Evolutionary conservation across 1,140 invertebrate genomes (phyloP), one percentile per base, ranked within the genome.

Genomic region (Brachionus calyciflorus): DNA sequence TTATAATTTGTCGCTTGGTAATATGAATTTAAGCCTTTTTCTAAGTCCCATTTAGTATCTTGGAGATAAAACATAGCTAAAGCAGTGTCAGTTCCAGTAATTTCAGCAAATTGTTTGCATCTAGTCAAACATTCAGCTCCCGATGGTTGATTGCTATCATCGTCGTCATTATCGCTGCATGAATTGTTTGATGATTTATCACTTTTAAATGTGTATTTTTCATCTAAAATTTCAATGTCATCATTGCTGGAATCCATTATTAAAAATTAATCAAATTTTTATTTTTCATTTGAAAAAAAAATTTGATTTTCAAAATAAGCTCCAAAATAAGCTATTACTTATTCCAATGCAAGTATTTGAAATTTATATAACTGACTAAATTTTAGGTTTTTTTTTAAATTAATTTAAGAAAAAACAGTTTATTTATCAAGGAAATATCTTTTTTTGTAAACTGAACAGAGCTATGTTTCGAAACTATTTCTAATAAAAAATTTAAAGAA

Each of bases 21-120:
- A 78, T 82, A 87, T 14, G 83, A 84, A 81, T 85, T 85, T 10
- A 87, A 73, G n/a, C 85, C 84, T 78, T 79, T 81, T 83, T 86
- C 81, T 12, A 88, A 77, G 78, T 88, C 79, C 88, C 88, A 88
- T 2, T 87, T 80, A 68, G 85, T 80, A 77, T 88, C 87, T 80
- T 88, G 88, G 1, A 88, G 81, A 81, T 84, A 88, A 79, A 87
- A 88, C 83, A 88, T 88, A 10, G 87, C 88, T 60, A 86, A 83
- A 2, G 87, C 87, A 60, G 82, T 82, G 79, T 88, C 86, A 14
- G 87, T 88, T 10, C 82, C 82, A 3, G 88, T 88, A 6, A 88
- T 81, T 76, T 82, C 81, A 21, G 69, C 69, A 73, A 73, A 73
- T 73, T 73, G 21, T 21, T 73, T 73, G 46, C 69, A 73, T 51